A percentile compares a stretch with the other conserved stretches of the same genome.
phyloP scores from a whole-genome alignment of 2,888 invertebrate species.

The Priocnemis perturbator region DNA sequence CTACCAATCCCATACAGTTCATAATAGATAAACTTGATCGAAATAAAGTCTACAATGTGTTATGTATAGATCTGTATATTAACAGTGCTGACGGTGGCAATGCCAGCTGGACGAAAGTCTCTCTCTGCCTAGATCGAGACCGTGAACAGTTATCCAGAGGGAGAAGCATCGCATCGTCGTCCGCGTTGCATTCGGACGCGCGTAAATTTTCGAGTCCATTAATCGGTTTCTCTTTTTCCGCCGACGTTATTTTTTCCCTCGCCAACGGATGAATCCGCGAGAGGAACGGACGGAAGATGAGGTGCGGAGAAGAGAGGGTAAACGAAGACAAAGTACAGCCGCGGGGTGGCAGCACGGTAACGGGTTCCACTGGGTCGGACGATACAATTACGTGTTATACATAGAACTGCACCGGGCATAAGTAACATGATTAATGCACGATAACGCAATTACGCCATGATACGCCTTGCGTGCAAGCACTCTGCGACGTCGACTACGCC shows the following conservation, averaged over 20 bases:
- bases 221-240: background rate
- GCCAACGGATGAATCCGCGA: too few relatives aligned
- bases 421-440: slow-evolving; percentile 66
- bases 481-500: background rate
- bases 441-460: slow-evolving; percentile 64
- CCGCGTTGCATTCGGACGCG: background rate
- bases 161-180: background rate
- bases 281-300: background rate
- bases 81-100: too few relatives aligned
- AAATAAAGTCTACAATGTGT: too few relatives aligned
- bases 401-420: slow-evolving; percentile 47
- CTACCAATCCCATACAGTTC: too few relatives aligned
- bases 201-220: too few relatives aligned
- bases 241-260: background rate
- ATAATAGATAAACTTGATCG: too few relatives aligned
- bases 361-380: slow-evolving; percentile 43
- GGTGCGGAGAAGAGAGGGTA: slow-evolving; percentile 8
- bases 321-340: slow-evolving; percentile 17
- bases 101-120: too few relatives aligned
- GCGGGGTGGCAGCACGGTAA: slow-evolving; percentile 29
- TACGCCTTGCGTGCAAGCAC: slow-evolving; percentile 31
- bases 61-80: too few relatives aligned
- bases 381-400: slow-evolving; percentile 56
- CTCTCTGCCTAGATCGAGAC: too few relatives aligned
- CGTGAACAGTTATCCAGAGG: too few relatives aligned